These are phyloP conservation scores for Conger conger DNA, from an alignment of 2,113 vertebrate genomes.

Conservation along the genomic window DNA sequence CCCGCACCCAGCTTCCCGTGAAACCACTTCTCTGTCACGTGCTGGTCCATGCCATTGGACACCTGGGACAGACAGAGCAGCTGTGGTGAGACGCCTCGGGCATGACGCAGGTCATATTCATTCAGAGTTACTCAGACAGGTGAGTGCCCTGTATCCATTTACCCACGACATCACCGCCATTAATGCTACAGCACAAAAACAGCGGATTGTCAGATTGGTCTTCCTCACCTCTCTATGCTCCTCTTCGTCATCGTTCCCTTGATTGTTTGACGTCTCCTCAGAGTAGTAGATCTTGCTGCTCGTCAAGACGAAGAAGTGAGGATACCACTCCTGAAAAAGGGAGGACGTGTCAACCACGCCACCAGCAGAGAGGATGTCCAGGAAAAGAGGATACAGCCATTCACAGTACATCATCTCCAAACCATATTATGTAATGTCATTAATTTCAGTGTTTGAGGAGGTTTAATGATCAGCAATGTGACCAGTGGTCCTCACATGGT, in stretches of 20 bases:
- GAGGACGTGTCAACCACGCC: neutral
- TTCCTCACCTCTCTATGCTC: conserved; percentile 89
- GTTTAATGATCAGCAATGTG: neutral
- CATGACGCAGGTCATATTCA: no score
- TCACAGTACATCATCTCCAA: no score
- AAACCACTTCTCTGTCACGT: conserved; percentile 95
- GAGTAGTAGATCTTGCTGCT: conserved; percentile 98
- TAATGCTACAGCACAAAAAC: no score
- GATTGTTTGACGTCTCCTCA: conserved; percentile 87
- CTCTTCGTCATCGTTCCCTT: conserved; percentile 93
- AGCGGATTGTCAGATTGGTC: conserved; percentile 5
- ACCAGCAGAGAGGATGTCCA: neutral
- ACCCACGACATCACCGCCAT: no score
- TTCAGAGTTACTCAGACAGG: no score
- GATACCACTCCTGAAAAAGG: conserved; percentile 90
- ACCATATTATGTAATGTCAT: no score
- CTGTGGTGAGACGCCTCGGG: neutral
- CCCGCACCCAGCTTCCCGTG: conserved; percentile 92
- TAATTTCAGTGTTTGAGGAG: neutral
- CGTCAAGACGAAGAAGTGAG: conserved; percentile 97
- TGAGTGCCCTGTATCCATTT: no score
- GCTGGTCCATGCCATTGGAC: conserved; percentile 78
- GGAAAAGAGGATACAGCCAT: no score
- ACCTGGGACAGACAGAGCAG: neutral
- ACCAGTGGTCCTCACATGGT: conserved; percentile 75